These are phyloP conservation scores for Ranitomeya imitator DNA, from an alignment of 2,113 vertebrate genomes.

Conservation along the genomic window DNA sequence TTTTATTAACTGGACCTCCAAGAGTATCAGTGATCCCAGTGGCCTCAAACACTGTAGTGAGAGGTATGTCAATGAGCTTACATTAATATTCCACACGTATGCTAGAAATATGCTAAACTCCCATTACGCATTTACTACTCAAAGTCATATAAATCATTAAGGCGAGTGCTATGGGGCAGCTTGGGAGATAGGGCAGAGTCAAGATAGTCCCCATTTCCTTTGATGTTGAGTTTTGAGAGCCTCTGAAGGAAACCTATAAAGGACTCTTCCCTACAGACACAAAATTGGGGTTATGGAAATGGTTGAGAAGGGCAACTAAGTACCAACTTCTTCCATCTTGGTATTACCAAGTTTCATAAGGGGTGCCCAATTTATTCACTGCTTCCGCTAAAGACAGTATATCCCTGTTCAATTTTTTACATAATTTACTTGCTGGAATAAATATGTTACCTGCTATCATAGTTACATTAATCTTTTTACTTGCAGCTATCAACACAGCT, in stretches of 20 bases:
- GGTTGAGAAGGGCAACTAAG: background rate
- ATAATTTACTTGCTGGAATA: background rate
- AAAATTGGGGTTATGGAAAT: background rate
- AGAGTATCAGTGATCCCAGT: conserved; percentile 38
- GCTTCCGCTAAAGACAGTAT: background rate
- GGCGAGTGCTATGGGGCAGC: too few relatives aligned
- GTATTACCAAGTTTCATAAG: background rate
- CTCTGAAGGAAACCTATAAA: background rate
- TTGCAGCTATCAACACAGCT: conserved; percentile 70
- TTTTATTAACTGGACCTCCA: conserved; percentile 27
- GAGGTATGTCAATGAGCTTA: conserved; percentile 5
- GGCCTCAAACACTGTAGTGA: conserved; percentile 6
- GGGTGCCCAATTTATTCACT: background rate
- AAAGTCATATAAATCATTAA: too few relatives aligned
- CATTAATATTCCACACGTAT: background rate
- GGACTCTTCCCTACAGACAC: background rate
- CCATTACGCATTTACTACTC: background rate
- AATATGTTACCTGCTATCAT: background rate
- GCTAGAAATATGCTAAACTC: background rate
- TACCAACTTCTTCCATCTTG: background rate
- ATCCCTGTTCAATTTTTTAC: background rate
- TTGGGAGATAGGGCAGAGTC: too few relatives aligned
- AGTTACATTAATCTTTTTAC: background rate
- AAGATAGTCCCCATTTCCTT: background rate
- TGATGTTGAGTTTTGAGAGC: background rate